Evolutionary conservation across 2,797 vertebrate genomes (phyloP).

Genomic region (Parauchenoglanis ngamensis): DNA sequence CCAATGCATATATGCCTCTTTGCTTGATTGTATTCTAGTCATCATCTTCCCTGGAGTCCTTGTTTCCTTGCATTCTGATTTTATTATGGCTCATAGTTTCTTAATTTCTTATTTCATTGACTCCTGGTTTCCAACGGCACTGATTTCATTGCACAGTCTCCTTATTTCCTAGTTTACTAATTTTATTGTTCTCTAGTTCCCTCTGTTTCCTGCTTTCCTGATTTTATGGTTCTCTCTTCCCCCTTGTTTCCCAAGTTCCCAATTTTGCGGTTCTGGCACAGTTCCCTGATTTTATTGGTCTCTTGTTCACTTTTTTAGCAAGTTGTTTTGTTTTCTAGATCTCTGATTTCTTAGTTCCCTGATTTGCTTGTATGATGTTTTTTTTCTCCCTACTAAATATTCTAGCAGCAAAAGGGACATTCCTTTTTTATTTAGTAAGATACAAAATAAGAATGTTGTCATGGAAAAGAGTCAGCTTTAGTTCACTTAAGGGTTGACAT

Average conservation of each 20-base stretch:
- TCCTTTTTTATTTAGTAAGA: neutral
- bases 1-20: too few relatives aligned
- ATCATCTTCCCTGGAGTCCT: too few relatives aligned
- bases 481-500: neutral
- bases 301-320: neutral
- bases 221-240: neutral
- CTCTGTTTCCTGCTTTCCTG: neutral
- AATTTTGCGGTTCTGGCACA: neutral
- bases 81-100: too few relatives aligned
- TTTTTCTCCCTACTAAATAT: neutral
- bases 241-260: neutral
- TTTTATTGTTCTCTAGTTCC: neutral
- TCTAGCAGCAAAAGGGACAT: neutral
- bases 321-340: neutral
- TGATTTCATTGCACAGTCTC: neutral
- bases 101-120: neutral
- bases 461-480: neutral
- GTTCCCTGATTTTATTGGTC: neutral
- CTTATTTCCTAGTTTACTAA: neutral
- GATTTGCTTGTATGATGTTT: neutral
- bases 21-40: too few relatives aligned
- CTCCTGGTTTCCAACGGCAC: neutral
- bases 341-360: neutral
- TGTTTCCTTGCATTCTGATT: too few relatives aligned
- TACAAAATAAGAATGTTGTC: neutral